Evolutionary conservation across 2,113 vertebrate genomes (phyloP), one percentile per base, ranked within the genome.

Genomic region (Eurypyga helias): DNA sequence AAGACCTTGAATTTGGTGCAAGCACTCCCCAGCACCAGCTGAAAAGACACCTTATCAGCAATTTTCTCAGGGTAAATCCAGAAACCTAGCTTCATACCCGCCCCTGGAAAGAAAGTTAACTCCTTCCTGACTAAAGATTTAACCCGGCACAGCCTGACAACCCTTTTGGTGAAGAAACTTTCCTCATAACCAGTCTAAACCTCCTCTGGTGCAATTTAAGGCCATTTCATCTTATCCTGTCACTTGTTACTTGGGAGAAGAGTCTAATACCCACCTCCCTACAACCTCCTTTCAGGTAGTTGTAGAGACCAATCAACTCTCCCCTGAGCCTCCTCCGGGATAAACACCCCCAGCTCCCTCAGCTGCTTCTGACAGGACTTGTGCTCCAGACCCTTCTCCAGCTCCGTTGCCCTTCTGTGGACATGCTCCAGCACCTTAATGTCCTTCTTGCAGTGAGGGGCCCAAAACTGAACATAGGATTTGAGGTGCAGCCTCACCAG

Each of bases 341-440:
- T 38, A 15, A 66, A 81, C 7, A 13, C 0, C 4, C 17, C 18
- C n/a, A 28, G 10, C 7, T 65, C n/a, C 13, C 7, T 58, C 55
- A 76, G 33, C 33, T 0, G 0, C 21, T 69, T 7, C 21, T 33
- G 6, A 3, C 1, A 24, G 4, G n/a, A 34, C 14, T 65, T 29
- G 14, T 54, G 5, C 46, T 64, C 29, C 1, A 43, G 13, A 38
- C 29, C 46, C 46, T 7, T 64, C 34, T n/a, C 17, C 13, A 52
- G 60, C 17, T 20, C 51, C 6, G 3, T 51, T 51, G 60, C 23
- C 14, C 33, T 81, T 29, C 25, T 45, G 2, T 46, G 25, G 31
- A 24, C 7, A 13, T 0, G 0, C 2, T 81, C 38, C 38, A 81
- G 38, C 38, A 31, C 11, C 51, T 46, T 19, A 23, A 17, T 13